Base-by-base conservation (phyloP, 2,113 vertebrate genomes). In the Platichthys stellatus region DNA sequence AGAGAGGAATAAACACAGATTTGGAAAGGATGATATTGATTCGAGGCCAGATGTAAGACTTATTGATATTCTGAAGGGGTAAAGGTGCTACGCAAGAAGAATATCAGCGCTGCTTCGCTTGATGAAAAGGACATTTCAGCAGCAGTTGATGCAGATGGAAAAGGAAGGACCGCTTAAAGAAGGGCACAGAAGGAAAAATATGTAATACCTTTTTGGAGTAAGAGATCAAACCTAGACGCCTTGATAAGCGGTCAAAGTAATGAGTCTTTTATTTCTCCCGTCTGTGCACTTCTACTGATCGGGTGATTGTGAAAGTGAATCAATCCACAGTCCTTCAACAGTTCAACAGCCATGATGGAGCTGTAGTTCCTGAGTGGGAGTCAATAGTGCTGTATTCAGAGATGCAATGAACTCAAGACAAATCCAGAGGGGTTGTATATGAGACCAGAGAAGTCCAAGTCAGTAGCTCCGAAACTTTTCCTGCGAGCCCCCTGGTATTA, bases 11-110 rank as follows among this genome's bases (percentile, higher is more conserved):
- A 78, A 81, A 80, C 86, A 83, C 67, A 84, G 71, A 86, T 77
- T 79, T 68, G 76, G 66, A 76, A 70, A 35, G 69, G 84, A 84
- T 76, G 59, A 12, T 81, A 85, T 88, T 81, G 88, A 92, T 89
- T 88, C 79, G 26, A 63, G 66, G 58, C 72, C 71, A 28, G 78
- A 69, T 47, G 75, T 69, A 71, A 56, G 65, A 75, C 53, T 56
- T 67, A 73, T 88, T 91, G 64, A 63, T 80, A 92, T 86, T 89
- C 85, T 73, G 49, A 73, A 28, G 63, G 64, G 72, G 63, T 73
- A 31, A 20, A 72, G 40, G 49, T 63, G 45, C 67, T 66, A 28
- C 74, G 66, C 73, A 28, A 74, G 68, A 80, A 65, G 68, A 67
- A 81, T 58, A 65, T 43, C 23, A 78, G 56, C 17, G 59, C 76